These are phyloP conservation scores for Cydia splendana DNA, from an alignment of 1,140 invertebrate genomes.

Conservation along the genomic window DNA sequence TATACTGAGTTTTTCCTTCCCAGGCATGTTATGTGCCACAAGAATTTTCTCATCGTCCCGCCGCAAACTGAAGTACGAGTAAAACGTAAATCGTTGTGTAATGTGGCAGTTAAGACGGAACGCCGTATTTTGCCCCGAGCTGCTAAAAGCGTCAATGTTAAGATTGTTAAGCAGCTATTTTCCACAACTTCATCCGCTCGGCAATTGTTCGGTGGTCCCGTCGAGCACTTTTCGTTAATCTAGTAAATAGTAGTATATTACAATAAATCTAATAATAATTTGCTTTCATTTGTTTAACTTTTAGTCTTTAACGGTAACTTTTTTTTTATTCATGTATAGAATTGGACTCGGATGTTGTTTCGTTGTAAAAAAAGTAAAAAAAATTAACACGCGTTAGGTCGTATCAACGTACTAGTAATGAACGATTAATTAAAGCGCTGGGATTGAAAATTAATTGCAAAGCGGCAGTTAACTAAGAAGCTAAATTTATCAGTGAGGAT, in stretches of 20 bases:
- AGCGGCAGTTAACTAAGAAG: conserved; percentile 18
- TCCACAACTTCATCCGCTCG: background rate
- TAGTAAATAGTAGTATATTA: background rate
- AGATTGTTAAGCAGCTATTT: conserved; percentile 14
- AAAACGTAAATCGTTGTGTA: conserved; percentile 14
- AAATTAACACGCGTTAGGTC: background rate
- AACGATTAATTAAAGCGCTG: background rate
- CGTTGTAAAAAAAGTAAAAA: background rate
- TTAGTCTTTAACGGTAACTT: background rate
- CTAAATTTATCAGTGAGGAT: conserved; percentile 31
- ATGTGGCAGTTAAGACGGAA: conserved; percentile 19
- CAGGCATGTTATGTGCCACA: background rate
- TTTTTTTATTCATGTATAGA: background rate
- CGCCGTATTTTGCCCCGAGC: background rate
- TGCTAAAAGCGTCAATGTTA: conserved; percentile 12
- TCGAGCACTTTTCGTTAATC: background rate
- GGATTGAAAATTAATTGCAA: conserved; percentile 14
- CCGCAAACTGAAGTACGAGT: conserved; percentile 1
- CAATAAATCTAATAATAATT: background rate
- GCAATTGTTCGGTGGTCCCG: background rate
- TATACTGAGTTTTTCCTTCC: background rate
- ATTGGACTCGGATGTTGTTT: background rate
- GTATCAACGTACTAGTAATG: background rate
- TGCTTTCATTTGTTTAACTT: no score
- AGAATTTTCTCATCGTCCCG: conserved; percentile 6